phyloP scores from a whole-genome alignment of 1,140 invertebrate genomes.

The Batillaria attramentaria region DNA sequence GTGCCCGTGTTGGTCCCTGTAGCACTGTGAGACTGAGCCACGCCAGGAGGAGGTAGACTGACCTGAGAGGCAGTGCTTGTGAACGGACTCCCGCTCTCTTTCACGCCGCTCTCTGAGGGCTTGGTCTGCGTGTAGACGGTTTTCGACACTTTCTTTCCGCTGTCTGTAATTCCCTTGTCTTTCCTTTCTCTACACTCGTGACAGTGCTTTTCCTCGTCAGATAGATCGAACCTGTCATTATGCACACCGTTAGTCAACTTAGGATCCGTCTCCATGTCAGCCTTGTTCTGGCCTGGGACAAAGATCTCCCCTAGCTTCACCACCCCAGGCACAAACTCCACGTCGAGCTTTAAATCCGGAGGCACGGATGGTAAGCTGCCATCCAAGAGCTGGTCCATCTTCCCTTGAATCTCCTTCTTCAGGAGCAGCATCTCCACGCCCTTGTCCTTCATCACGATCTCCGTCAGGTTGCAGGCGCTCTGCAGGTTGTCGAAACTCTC shows the following conservation, averaged over 20 bases:
- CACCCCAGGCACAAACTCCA: constrained; percentile 61
- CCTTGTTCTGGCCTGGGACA: neutral
- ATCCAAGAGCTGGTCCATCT: constrained; percentile 60
- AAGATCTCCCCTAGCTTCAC: constrained; percentile 58
- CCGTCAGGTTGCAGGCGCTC: constrained; percentile 67
- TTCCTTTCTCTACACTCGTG: neutral
- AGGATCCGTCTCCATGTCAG: neutral
- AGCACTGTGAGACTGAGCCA: neutral
- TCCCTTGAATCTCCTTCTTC: constrained; percentile 68
- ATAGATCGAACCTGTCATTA: neutral
- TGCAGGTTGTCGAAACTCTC: constrained; percentile 66
- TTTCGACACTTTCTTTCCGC: neutral
- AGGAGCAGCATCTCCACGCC: constrained; percentile 70
- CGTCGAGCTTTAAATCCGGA: constrained; percentile 42
- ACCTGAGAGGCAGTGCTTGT: neutral
- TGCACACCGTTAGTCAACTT: neutral
- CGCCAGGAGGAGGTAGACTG: neutral
- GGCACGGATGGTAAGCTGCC: constrained; percentile 50
- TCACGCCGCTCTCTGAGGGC: neutral
- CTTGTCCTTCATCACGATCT: constrained; percentile 68
- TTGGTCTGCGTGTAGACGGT: constrained; percentile 15
- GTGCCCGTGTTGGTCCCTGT: neutral
- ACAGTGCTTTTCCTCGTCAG: constrained; percentile 12
- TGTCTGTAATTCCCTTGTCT: neutral
- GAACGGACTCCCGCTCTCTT: neutral